Conservation (phyloP, 2,888 invertebrate genomes). For the Catonia carolina region DNA sequence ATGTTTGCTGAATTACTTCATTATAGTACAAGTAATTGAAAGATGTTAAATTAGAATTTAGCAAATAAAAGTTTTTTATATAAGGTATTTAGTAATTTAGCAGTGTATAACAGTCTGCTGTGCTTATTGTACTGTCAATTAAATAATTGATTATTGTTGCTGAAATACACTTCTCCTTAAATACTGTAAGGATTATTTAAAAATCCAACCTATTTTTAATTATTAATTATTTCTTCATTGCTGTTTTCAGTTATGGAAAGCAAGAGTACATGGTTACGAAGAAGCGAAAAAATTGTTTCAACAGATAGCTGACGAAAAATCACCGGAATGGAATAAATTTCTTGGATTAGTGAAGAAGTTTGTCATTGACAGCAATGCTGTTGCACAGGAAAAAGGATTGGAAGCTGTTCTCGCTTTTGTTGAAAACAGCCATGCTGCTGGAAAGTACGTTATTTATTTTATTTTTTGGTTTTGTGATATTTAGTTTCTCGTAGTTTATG, state of each 20-base stretch:
- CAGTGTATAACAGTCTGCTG: too few relatives aligned
- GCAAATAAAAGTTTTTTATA: too few relatives aligned
- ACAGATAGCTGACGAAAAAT: constrained; percentile 85
- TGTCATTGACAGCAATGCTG: constrained; percentile 87
- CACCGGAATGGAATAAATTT: constrained; percentile 89
- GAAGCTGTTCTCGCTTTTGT: constrained; percentile 87
- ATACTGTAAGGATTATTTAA: too few relatives aligned
- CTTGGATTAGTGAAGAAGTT: constrained; percentile 88
- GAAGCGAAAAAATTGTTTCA: constrained; percentile 84
- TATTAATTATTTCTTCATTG: too few relatives aligned
- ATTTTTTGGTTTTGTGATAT: not conserved
- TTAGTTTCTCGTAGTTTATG: not conserved
- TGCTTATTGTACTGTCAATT: too few relatives aligned
- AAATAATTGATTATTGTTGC: too few relatives aligned
- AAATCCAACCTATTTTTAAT: too few relatives aligned
- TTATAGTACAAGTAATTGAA: too few relatives aligned
- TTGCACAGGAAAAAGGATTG: constrained; percentile 91
- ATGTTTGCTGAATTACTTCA: too few relatives aligned
- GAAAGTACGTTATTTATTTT: constrained; percentile 51
- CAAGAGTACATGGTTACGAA: constrained; percentile 88
- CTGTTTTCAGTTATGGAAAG: constrained; percentile 76
- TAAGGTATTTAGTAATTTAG: too few relatives aligned
- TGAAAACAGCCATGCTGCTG: constrained; percentile 82
- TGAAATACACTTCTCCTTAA: too few relatives aligned
- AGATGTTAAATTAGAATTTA: too few relatives aligned